These are phyloP conservation scores for Cassiopea xamachana DNA, from an alignment of 30 jellyfish, hydroid and myxozoan genomes.

Conservation along the genomic window DNA sequence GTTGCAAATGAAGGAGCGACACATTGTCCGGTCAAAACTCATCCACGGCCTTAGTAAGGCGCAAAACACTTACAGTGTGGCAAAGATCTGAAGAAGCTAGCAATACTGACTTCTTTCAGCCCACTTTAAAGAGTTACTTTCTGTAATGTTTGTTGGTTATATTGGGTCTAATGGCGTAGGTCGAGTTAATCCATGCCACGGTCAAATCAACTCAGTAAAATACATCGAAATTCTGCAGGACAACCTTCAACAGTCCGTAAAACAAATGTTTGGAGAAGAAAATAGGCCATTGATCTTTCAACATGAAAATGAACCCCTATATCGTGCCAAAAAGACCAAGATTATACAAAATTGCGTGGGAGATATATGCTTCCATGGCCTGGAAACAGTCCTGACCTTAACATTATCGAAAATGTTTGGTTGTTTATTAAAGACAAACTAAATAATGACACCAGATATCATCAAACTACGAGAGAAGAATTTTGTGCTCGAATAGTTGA, in stretches of 20 bases:
- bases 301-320: conserved; percentile 10
- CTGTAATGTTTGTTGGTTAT: conserved; percentile 1
- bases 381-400: no score
- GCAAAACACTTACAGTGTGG: background rate
- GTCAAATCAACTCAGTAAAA: conserved; percentile 13
- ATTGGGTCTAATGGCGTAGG: background rate
- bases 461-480: conserved; percentile 19
- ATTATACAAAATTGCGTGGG: background rate
- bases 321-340: background rate
- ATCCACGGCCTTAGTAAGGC: background rate
- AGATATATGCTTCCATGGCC: background rate
- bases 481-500: conserved; percentile 1
- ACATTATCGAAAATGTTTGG: no score
- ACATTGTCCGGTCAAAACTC: background rate
- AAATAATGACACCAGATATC: background rate
- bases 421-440: background rate
- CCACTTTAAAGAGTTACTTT: conserved; percentile 9
- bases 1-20: background rate
- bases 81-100: no score
- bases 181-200: conserved; percentile 4
- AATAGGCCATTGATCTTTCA: conserved; percentile 13
- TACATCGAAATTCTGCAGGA: background rate
- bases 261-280: conserved; percentile 5
- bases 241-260: background rate
- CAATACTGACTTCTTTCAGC: background rate